Percentiles rank a stretch among this genome's conserved stretches.
phyloP scores from a whole-genome alignment of 1,140 invertebrate genomes.

The Drosophila sulfurigaster region DNA sequence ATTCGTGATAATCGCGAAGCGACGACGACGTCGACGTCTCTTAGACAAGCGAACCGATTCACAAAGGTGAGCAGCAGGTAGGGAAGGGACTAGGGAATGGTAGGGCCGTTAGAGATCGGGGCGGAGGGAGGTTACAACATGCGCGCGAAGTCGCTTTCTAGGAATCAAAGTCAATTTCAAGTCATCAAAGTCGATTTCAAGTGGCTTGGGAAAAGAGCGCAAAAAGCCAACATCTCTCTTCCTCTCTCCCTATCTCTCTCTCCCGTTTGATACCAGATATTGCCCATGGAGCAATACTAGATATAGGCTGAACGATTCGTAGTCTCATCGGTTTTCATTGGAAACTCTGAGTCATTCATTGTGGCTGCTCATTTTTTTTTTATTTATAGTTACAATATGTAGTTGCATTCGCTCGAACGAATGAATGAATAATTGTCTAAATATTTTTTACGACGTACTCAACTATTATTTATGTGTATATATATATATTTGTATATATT shows the following conservation, averaged over 20 bases:
- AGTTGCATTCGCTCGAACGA: slow-evolving; percentile 32
- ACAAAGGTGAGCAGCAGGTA: slow-evolving; percentile 10
- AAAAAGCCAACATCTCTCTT: neutral
- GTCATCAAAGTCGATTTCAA: slow-evolving; percentile 20
- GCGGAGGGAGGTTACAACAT: neutral
- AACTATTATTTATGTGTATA: neutral
- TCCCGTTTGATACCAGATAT: slow-evolving; percentile 6
- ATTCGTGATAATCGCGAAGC: slow-evolving; percentile 41
- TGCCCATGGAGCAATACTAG: neutral
- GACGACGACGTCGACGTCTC: neutral
- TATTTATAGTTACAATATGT: slow-evolving; percentile 18
- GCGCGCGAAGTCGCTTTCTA: slow-evolving; percentile 16
- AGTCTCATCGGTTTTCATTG: slow-evolving; percentile 21
- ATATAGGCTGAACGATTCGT: slow-evolving; percentile 16
- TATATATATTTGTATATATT: neutral
- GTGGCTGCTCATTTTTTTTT: slow-evolving; percentile 12
- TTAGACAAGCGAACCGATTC: slow-evolving; percentile 38
- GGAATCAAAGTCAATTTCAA: slow-evolving; percentile 21
- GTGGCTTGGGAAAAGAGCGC: slow-evolving; percentile 4
- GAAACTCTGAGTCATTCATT: slow-evolving; percentile 20
- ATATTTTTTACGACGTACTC: slow-evolving; percentile 4
- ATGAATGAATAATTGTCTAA: slow-evolving; percentile 35
- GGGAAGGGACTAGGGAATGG: neutral
- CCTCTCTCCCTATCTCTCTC: neutral
- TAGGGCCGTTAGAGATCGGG: neutral